A percentile compares a stretch with the other conserved stretches of the same genome.
phyloP scores from a whole-genome alignment of 1,140 invertebrate genomes.

The Gerris buenoi region DNA sequence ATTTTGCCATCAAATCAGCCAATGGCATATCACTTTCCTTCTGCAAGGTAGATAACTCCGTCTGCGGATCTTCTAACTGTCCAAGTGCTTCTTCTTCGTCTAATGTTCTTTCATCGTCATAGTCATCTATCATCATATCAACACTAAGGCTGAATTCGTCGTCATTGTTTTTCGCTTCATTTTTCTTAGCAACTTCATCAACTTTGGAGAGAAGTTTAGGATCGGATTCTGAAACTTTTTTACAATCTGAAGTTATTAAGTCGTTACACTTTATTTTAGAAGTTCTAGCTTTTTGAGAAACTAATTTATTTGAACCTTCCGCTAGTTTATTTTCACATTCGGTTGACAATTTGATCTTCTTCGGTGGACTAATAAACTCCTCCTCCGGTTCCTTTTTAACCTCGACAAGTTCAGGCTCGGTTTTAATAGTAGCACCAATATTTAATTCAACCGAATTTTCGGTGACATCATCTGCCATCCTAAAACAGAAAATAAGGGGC shows the following conservation, averaged over 20 bases:
- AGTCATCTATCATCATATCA: conserved; percentile 92
- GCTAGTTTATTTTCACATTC: neutral
- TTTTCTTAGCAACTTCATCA: conserved; percentile 10
- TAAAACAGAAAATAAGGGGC: too few relatives aligned
- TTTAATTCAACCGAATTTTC: too few relatives aligned
- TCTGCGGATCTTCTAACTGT: conserved; percentile 66
- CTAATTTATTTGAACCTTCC: too few relatives aligned
- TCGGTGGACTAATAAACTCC: neutral
- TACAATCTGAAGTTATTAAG: neutral
- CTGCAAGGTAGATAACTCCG: conserved; percentile 70
- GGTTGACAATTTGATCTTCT: neutral
- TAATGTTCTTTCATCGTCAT: conserved; percentile 87
- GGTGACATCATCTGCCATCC: too few relatives aligned
- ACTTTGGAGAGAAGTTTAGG: too few relatives aligned
- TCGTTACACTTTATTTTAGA: neutral
- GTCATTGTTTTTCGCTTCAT: conserved; percentile 20
- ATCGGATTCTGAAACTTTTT: neutral
- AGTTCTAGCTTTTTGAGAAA: too few relatives aligned
- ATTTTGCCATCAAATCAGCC: conserved; percentile 76
- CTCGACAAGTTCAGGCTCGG: too few relatives aligned
- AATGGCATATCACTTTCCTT: conserved; percentile 77
- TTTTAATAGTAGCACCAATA: too few relatives aligned
- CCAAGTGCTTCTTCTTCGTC: conserved; percentile 92
- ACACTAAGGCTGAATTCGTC: conserved; percentile 52
- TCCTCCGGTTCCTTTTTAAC: neutral